Base-by-base conservation (phyloP, 2,113 vertebrate genomes). In the Apteryx owenii region DNA sequence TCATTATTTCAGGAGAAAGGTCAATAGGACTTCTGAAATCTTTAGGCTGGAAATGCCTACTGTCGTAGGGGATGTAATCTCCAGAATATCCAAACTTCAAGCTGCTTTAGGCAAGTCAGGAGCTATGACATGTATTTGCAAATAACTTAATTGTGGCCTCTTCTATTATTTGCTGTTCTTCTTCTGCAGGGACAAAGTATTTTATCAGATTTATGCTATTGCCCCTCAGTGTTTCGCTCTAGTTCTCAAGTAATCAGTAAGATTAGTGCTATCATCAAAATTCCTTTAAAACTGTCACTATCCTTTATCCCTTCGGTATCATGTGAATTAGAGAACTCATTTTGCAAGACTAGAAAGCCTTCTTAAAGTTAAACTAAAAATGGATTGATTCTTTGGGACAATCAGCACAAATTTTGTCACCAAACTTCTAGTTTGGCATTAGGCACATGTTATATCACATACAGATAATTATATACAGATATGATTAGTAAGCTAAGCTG, bases 161-260 rank as follows among this genome's bases (percentile, higher is more conserved):
- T 77, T 75, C 76, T 72, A 26, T 25, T 66, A 51, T 54, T 89
- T 90, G 17, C 44, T 80, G 4, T 33, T 93, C 53, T 66, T 53
- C 31, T 60, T 87, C 82, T 89, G 23, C 46, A 96, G 71, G 85
- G 36, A 48, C 5, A 70, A 85, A 15, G 13, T 9, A 48, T 38
- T 85, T 92, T 21, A 85, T 58, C 69, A 88, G 64, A 81, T 56
- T 90, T 77, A 76, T 80, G 66, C 40, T 71, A 53, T 1, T 75
- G 46, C 17, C 38, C 53, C 77, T 82, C 38, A 50, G 70, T 22
- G 66, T 90, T 65, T 85, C 46, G 64, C 85, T 33, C 6, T 64
- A 70, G 26, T 46, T 94, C 60, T 76, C 42, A 71, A 89, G 65
- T 38, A 88, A 86, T 81, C 62, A 90, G 54, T 84, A 90, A 91